Conservation (phyloP, 1,140 invertebrate species). For the Sminthurides bifidus region DNA sequence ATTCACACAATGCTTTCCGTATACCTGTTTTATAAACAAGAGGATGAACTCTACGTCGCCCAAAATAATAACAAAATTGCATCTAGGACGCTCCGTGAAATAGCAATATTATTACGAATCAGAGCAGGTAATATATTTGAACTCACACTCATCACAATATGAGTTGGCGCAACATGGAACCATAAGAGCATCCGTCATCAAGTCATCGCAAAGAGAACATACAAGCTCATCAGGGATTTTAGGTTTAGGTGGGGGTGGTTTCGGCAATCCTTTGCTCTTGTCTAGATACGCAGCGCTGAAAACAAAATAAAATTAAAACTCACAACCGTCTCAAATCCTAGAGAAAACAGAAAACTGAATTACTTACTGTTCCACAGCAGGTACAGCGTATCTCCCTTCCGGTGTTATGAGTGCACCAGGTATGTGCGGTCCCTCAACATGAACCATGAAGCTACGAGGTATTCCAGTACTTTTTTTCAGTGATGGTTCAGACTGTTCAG, state of each 20-base stretch:
- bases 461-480: constrained; percentile 94
- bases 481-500: constrained; percentile 42
- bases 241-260: constrained; percentile 46
- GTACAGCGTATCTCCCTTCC: constrained; percentile 79
- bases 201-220: constrained; percentile 81
- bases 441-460: constrained; percentile 89
- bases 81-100: not conserved
- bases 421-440: constrained; percentile 73
- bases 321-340: constrained; percentile 3
- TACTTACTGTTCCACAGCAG: constrained; percentile 75
- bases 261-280: constrained; percentile 53
- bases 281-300: constrained; percentile 64
- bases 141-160: constrained; percentile 95
- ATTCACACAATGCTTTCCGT: constrained; percentile 71
- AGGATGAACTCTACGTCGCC: constrained; percentile 11
- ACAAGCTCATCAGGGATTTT: constrained; percentile 80
- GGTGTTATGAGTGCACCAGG: constrained; percentile 90
- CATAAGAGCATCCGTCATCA: constrained; percentile 90
- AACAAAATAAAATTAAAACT: constrained; percentile 27
- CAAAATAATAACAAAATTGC: constrained; percentile 7
- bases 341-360: not conserved
- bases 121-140: not conserved
- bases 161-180: constrained; percentile 95
- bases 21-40: constrained; percentile 51
- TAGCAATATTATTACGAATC: not conserved